Base-by-base conservation (phyloP, 2,888 invertebrate species). In the Cerceris rybyensis region DNA sequence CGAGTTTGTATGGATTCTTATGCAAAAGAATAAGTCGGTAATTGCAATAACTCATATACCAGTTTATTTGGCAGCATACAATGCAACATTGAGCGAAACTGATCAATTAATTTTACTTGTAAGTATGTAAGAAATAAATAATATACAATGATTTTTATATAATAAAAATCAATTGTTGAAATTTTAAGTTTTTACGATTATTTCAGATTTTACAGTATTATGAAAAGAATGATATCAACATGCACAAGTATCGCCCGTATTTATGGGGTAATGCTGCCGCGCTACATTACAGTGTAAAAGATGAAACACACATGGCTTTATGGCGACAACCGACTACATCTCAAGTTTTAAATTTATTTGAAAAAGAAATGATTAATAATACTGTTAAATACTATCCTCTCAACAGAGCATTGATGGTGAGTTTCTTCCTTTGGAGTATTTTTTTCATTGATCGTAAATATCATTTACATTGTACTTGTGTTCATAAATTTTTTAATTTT, bases 221-320 rank as follows among this genome's bases (percentile, higher is more conserved):
- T 92, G 96, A 97, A 93, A 93, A 93, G 75, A 94, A 95, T 88
- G 95, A 95, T 66, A 93, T 95, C 74, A 94, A 94, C 17, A 93
- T 96, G 11, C 93, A 94, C 64, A 94, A 95, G 86, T 96, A 94
- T 90, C 95, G 96, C 80, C 98, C 98, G 0, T 96, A 96, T 87
- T 93, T 98, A 0, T 98, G 97, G 96, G 97, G 98, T 0, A 95
- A 95, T 89, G 95, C 96, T 2, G 98, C 97, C 0, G 95, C 96
- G 0, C 95, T 95, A 65, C 95, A 96, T 90, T 97, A 97, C 89
- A 95, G 96, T 1, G 94, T 97, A 0, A 93, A 94, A 64, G 94
- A 94, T 14, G 93, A 94, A 64, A 90, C 93, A 0, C 93, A 94
- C 46, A 93, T 93, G 65, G 95, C 94, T 17, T 89, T 96, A 7